These are phyloP conservation scores for Achatina immaculata DNA, from an alignment of 1,140 invertebrate species.

Conservation along the genomic window DNA sequence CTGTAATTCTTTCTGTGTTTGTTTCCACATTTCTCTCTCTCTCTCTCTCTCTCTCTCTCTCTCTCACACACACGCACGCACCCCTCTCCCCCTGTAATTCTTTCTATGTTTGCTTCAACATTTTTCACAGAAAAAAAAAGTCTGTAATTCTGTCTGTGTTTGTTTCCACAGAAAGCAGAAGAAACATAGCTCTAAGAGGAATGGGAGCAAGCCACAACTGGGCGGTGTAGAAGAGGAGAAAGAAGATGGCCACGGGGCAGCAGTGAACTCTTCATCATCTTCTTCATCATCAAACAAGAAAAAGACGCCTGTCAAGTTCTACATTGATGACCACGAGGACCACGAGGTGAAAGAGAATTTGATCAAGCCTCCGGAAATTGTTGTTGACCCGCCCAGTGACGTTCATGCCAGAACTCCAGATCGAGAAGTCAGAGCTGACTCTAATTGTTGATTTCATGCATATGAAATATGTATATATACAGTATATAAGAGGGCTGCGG, in stretches of 20 bases:
- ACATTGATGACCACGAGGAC: conserved; percentile 57
- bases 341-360: conserved; percentile 55
- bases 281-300: conserved; percentile 52
- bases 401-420: conserved; percentile 26
- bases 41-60: no score
- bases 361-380: conserved; percentile 54
- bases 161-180: conserved; percentile 36
- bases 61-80: no score
- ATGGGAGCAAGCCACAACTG: conserved; percentile 34
- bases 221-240: conserved; percentile 40
- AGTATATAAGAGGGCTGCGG: no score
- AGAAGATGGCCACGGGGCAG: conserved; percentile 28
- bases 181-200: conserved; percentile 47
- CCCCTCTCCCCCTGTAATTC: no score
- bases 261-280: neutral
- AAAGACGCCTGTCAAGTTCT: conserved; percentile 53
- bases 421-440: neutral
- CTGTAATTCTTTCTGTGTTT: no score
- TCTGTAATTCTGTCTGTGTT: no score
- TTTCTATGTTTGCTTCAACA: no score
- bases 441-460: neutral
- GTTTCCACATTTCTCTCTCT: no score
- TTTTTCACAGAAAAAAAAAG: no score
- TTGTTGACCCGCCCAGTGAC: conserved; percentile 60
- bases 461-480: neutral